Conservation (phyloP, 2,888 invertebrate species). For the Acleris laterana region DNA sequence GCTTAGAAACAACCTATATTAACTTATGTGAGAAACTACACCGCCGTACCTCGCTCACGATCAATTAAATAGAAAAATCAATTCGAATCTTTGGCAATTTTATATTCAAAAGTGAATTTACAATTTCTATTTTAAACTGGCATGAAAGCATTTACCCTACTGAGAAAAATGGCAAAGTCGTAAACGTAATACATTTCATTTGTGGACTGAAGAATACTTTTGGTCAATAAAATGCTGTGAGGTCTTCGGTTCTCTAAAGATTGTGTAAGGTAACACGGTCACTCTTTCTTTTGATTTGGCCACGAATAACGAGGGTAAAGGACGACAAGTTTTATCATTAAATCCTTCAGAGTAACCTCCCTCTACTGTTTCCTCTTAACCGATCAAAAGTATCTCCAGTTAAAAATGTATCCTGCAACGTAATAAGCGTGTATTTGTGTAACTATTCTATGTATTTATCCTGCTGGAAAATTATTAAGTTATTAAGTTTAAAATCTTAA, state of each 20-base stretch:
- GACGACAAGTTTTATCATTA: no score
- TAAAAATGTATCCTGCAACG: constrained; percentile 65
- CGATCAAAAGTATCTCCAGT: constrained; percentile 47
- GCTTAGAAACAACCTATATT: constrained; percentile 47
- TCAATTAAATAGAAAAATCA: constrained; percentile 61
- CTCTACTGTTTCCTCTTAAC: constrained; percentile 23
- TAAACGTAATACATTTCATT: constrained; percentile 64
- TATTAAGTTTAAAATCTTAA: constrained; percentile 50
- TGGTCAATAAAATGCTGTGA: constrained; percentile 14
- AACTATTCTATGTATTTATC: constrained; percentile 73
- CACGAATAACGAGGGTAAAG: no score
- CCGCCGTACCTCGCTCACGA: constrained; percentile 54
- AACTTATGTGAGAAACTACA: constrained; percentile 32
- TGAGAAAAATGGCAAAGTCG: constrained; percentile 74
- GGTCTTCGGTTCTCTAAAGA: no score
- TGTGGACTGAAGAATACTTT: constrained; percentile 51
- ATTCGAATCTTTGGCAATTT: constrained; percentile 82
- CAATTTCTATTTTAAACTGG: constrained; percentile 73
- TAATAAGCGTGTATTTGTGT: constrained; percentile 71
- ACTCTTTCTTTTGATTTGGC: no score
- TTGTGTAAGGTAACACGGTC: no score
- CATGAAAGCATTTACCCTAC: constrained; percentile 73
- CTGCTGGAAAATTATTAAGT: constrained; percentile 59
- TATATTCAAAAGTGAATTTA: constrained; percentile 82
- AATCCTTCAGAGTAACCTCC: not conserved